Base-by-base conservation (phyloP, 2,113 vertebrate genomes). In the Pygoscelis adeliae region DNA sequence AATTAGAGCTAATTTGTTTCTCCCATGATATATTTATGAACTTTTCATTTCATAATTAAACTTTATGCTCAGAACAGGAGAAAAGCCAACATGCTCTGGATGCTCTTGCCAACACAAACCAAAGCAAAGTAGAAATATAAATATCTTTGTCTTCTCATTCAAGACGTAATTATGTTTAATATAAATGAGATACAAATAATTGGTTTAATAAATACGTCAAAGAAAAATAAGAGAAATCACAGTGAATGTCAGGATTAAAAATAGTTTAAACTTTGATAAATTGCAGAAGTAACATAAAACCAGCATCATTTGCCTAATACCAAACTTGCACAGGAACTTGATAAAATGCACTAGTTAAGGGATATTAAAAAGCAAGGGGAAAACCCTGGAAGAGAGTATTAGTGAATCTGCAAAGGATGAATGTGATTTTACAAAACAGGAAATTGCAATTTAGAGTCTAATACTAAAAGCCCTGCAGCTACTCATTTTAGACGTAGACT, bases 381-480 rank as follows among this genome's bases (percentile, higher is more conserved):
- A 83, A 93, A 86, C 21, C 36, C 18, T 93, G 62, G 36, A 93
- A 96, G 49, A 96, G 7, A 73, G 58, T 49, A 84, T 73, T 76
- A 88, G 62, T 46, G 74, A 77, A 90, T 62, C 56, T 73, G 52
- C 66, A 91, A 91, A 93, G 90, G 77, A 84, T 80, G 66, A 90
- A 87, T 29, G 50, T 65, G 81, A 80, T 72, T 87, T 72, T 56
- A 40, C 73, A 90, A 95, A 97, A 87, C 78, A 96, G 90, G 84
- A 96, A 96, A 95, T 76, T 84, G 69, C 90, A 93, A 94, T 93
- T 94, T 91, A 87, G 73, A 90, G 36, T 76, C 44, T 79, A 91
- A 96, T 90, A 93, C 65, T 69, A 87, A 91, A 93, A 85, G 92
- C 83, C 92, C 62, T 58, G 86, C 83, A 90, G 95, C 91, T 65